These are phyloP conservation scores for Ammodytes dubius DNA, from an alignment of 2,113 vertebrate species.

Conservation along the genomic window DNA sequence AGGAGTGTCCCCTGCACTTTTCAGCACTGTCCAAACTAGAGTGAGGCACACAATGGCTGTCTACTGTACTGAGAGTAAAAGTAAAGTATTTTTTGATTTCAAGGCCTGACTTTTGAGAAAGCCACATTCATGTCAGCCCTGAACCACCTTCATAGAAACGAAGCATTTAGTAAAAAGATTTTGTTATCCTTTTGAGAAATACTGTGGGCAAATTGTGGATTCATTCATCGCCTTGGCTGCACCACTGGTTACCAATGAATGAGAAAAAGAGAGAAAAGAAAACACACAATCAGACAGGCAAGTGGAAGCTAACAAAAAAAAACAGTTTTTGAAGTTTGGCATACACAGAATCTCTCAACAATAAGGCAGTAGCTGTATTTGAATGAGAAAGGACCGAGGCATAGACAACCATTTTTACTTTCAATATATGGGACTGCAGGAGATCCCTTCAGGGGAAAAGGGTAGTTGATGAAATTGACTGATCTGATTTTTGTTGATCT, in stretches of 20 bases:
- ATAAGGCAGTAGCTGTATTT: slow-evolving; percentile 6
- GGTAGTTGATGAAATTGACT: slow-evolving; percentile 26
- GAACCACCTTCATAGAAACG: slow-evolving; percentile 14
- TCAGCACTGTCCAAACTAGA: neutral
- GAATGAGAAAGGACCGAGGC: neutral
- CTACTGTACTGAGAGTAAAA: slow-evolving; percentile 8
- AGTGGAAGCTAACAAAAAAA: neutral
- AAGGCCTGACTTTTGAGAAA: slow-evolving; percentile 25
- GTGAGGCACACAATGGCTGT: neutral
- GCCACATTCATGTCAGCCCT: slow-evolving; percentile 15
- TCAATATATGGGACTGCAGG: neutral
- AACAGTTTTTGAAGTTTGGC: slow-evolving; percentile 39
- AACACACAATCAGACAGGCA: slow-evolving; percentile 34
- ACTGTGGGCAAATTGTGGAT: slow-evolving; percentile 52
- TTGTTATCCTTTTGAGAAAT: slow-evolving; percentile 58
- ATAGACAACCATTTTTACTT: neutral
- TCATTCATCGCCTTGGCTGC: slow-evolving; percentile 47
- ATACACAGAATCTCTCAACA: neutral
- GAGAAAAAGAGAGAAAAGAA: slow-evolving; percentile 40
- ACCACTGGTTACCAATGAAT: slow-evolving; percentile 40
- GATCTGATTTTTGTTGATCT: slow-evolving; percentile 55
- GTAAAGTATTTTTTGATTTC: slow-evolving; percentile 30
- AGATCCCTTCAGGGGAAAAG: slow-evolving; percentile 13
- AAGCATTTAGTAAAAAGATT: slow-evolving; percentile 38
- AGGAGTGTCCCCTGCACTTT: neutral